These are phyloP conservation scores for Mesocricetus auratus DNA, from an alignment of 2,113 vertebrate genomes.

Conservation along the genomic window DNA sequence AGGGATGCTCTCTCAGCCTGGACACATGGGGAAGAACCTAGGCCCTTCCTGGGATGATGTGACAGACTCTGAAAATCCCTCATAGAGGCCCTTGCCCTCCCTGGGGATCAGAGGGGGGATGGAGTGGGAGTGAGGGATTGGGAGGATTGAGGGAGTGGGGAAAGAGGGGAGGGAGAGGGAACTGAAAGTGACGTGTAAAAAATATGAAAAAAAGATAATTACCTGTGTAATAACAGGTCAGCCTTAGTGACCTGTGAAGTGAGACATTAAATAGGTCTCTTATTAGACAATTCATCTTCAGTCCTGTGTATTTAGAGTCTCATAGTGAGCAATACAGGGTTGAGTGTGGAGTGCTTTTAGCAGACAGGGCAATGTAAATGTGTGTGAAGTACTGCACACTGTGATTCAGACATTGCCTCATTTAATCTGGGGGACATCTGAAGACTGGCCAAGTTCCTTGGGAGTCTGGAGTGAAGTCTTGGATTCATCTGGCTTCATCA, in stretches of 20 bases:
- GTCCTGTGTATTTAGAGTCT: neutral
- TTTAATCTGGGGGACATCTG: neutral
- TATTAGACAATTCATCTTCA: neutral
- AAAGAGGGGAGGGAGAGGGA: too few relatives aligned
- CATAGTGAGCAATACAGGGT: neutral
- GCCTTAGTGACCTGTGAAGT: slow-evolving; percentile 6
- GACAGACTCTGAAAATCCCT: too few relatives aligned
- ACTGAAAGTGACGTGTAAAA: too few relatives aligned
- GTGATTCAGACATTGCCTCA: neutral
- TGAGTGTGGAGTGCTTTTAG: neutral
- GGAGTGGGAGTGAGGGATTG: too few relatives aligned
- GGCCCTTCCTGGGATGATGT: too few relatives aligned
- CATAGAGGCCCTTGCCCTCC: too few relatives aligned
- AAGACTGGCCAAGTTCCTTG: neutral
- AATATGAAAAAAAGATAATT: too few relatives aligned
- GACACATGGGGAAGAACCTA: too few relatives aligned
- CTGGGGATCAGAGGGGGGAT: too few relatives aligned
- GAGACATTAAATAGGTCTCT: neutral
- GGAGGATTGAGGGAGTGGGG: too few relatives aligned
- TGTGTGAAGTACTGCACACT: neutral
- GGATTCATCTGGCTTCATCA: neutral
- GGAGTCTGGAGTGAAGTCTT: neutral
- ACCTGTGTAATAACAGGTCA: neutral
- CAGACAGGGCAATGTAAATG: neutral
- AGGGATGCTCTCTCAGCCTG: too few relatives aligned